phyloP scores from a whole-genome alignment of 2,797 vertebrate species.

The Sphenopsis melanotis region DNA sequence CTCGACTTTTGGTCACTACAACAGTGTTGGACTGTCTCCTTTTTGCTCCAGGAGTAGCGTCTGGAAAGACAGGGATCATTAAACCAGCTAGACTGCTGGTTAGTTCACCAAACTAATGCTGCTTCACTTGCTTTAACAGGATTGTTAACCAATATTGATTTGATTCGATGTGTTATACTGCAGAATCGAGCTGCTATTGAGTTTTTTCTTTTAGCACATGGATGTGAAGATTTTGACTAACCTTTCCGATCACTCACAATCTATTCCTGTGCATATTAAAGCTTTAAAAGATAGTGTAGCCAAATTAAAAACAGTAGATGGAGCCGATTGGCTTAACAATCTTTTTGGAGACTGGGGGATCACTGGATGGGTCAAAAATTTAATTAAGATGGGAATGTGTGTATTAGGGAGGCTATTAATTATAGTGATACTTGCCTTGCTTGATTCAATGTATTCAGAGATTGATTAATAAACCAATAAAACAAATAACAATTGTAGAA shows the following conservation, averaged over 20 bases:
- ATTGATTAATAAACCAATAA: background rate
- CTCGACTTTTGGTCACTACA: background rate
- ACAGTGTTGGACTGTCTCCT: background rate
- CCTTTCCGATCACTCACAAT: background rate
- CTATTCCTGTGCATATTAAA: background rate
- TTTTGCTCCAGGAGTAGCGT: accelerated
- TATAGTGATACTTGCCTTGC: background rate
- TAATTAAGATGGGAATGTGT: background rate
- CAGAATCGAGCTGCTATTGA: accelerated
- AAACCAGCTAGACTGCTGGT: background rate
- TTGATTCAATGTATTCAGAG: background rate
- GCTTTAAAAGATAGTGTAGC: background rate
- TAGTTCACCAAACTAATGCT: background rate
- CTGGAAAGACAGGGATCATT: background rate
- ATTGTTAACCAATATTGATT: background rate
- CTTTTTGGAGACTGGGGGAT: background rate
- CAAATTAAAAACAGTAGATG: background rate
- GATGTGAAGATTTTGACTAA: background rate
- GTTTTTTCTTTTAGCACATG: background rate
- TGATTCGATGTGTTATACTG: background rate
- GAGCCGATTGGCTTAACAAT: background rate
- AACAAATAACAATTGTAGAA: background rate
- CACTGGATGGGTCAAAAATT: background rate
- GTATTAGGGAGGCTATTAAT: background rate
- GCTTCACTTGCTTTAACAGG: background rate